Evolutionary conservation across 2,888 invertebrate genomes (phyloP).

Genomic region (Toxonevra muliebris): DNA sequence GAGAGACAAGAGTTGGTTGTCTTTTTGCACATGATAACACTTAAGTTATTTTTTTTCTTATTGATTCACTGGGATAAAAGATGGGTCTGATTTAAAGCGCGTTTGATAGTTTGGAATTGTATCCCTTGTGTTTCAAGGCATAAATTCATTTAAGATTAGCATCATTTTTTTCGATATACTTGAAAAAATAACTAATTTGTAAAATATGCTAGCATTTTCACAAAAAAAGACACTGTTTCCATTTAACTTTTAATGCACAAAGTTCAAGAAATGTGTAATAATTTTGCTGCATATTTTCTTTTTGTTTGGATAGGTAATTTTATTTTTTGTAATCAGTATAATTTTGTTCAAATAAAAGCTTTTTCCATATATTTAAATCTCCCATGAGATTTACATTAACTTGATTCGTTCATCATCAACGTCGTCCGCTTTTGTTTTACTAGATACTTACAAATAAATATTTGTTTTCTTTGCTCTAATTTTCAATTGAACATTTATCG

Average conservation of each 20-base stretch:
- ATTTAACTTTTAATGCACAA: neutral
- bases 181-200: constrained; percentile 16
- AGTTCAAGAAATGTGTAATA: neutral
- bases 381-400: constrained; percentile 27
- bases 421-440: constrained; percentile 22
- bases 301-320: constrained; percentile 1
- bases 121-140: constrained; percentile 27
- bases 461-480: constrained; percentile 11
- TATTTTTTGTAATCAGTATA: constrained; percentile 10
- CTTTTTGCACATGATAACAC: neutral
- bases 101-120: constrained; percentile 12
- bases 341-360: neutral
- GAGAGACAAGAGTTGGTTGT: neutral
- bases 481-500: constrained; percentile 25
- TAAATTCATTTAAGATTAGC: constrained; percentile 52
- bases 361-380: constrained; percentile 14
- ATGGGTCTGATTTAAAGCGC: constrained; percentile 36
- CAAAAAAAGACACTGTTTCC: no score
- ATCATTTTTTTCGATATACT: constrained; percentile 36
- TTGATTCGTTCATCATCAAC: constrained; percentile 23
- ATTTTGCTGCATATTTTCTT: constrained; percentile 1
- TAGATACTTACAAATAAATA: no score
- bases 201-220: constrained; percentile 34
- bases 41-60: no score
- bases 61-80: neutral